Percentiles rank a stretch among this genome's conserved stretches.
Evolutionary conservation across 2,113 vertebrate genomes (phyloP).

Genomic region (Sorex araneus): DNA sequence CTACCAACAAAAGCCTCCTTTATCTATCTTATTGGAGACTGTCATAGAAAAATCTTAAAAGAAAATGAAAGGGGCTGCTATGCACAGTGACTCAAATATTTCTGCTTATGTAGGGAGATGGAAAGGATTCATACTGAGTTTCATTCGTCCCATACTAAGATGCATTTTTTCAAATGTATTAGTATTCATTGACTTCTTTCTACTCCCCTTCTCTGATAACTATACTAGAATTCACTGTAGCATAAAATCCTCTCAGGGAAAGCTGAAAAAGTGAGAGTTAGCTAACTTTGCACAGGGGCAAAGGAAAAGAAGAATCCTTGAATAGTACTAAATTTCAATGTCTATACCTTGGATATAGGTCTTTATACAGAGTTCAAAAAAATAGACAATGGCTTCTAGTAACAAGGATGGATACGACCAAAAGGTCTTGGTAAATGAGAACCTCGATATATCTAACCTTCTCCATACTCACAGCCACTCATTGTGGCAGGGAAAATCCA

Average conservation of each 20-base stretch:
- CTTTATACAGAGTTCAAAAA: not conserved
- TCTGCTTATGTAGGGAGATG: conserved; percentile 16
- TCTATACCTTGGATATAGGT: not conserved
- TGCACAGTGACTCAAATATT: conserved; percentile 39
- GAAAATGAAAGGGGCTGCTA: not conserved
- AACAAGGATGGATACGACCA: not conserved
- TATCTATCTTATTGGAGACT: not conserved
- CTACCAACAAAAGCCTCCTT: conserved; percentile 47
- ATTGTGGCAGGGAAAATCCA: not conserved
- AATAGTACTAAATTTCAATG: not conserved
- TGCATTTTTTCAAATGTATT: conserved; percentile 24
- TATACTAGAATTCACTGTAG: not conserved
- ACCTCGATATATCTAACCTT: not conserved
- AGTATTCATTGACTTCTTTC: not conserved
- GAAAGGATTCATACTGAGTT: not conserved
- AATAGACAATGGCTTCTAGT: conserved; percentile 13
- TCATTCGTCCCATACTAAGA: not conserved
- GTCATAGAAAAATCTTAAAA: conserved; percentile 33
- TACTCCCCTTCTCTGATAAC: not conserved
- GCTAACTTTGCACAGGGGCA: not conserved
- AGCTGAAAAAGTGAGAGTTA: not conserved
- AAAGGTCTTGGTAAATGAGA: conserved; percentile 10
- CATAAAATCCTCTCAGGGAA: not conserved
- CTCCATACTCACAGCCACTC: not conserved
- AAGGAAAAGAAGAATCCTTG: not conserved